These are phyloP conservation scores for Microtus pennsylvanicus DNA, from an alignment of 2,113 vertebrate genomes.

Conservation along the genomic window DNA sequence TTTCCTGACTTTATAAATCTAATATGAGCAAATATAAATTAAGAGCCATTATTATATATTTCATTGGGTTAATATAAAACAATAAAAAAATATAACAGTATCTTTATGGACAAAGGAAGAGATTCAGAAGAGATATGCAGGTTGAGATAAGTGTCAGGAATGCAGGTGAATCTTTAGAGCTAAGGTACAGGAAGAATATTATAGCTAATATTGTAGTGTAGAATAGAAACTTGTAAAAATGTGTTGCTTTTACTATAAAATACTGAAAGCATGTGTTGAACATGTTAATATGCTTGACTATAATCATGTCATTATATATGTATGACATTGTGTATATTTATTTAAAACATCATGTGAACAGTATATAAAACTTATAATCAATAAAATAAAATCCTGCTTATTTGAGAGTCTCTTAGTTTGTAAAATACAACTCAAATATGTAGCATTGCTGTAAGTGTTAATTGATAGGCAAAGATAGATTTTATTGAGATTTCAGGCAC, in stretches of 20 bases:
- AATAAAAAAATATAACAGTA: not conserved
- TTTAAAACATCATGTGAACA: not conserved
- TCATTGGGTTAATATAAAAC: not conserved
- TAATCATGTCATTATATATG: not conserved
- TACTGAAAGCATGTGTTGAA: not conserved
- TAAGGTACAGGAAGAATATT: not conserved
- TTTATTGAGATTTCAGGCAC: not conserved
- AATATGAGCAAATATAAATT: not conserved
- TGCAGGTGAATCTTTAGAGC: not conserved
- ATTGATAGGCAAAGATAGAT: not conserved
- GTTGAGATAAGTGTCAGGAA: not conserved
- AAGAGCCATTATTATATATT: conserved; percentile 3
- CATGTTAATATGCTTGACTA: not conserved
- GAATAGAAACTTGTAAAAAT: not conserved
- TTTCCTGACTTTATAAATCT: not conserved
- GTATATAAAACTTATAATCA: not conserved
- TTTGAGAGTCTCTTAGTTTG: not conserved
- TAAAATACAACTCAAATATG: not conserved
- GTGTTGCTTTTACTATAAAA: not conserved
- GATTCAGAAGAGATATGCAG: not conserved
- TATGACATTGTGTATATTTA: no score
- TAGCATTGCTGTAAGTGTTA: not conserved
- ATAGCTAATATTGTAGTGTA: not conserved
- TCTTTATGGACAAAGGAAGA: fast-evolving
- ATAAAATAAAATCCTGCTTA: not conserved